A percentile compares a stretch with the other conserved stretches of the same genome.
These are phyloP conservation scores for Drosophila orosa DNA, from an alignment of 1,140 invertebrate species.

Conservation along the genomic window DNA sequence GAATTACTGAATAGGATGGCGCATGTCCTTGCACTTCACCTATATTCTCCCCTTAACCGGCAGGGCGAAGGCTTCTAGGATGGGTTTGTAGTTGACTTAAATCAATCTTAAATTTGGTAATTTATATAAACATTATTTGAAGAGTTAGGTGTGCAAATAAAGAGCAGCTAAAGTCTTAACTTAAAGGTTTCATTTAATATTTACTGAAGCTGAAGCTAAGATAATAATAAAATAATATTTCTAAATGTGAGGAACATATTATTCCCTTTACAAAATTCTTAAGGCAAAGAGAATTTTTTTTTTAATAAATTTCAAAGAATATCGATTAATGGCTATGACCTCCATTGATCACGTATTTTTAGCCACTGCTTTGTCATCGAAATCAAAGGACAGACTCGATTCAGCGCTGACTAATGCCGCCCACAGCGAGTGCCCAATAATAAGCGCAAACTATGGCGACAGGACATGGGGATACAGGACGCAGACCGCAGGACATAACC, in stretches of 20 bases:
- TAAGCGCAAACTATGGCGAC: constrained; percentile 42
- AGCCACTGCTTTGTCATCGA: constrained; percentile 29
- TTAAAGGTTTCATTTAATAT: neutral
- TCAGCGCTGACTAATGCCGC: constrained; percentile 32
- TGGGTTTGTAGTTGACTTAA: neutral
- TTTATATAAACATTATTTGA: neutral
- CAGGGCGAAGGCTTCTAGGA: neutral
- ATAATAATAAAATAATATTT: too few relatives aligned
- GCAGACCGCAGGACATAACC: neutral
- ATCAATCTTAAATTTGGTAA: neutral
- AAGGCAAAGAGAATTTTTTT: too few relatives aligned
- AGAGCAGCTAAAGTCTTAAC: too few relatives aligned
- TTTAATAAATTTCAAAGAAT: neutral
- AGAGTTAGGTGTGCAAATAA: neutral
- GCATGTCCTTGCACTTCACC: constrained; percentile 14
- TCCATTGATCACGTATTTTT: constrained; percentile 36
- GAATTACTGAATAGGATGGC: constrained; percentile 6
- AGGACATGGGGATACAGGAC: neutral
- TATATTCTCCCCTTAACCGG: neutral
- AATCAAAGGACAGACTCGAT: constrained; percentile 28
- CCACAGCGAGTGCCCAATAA: constrained; percentile 35
- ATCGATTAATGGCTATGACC: constrained; percentile 26
- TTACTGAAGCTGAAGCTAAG: too few relatives aligned
- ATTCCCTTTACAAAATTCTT: neutral
- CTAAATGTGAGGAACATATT: neutral